Base-by-base conservation (phyloP, 2,888 invertebrate species). In the Tinea semifulvella region DNA sequence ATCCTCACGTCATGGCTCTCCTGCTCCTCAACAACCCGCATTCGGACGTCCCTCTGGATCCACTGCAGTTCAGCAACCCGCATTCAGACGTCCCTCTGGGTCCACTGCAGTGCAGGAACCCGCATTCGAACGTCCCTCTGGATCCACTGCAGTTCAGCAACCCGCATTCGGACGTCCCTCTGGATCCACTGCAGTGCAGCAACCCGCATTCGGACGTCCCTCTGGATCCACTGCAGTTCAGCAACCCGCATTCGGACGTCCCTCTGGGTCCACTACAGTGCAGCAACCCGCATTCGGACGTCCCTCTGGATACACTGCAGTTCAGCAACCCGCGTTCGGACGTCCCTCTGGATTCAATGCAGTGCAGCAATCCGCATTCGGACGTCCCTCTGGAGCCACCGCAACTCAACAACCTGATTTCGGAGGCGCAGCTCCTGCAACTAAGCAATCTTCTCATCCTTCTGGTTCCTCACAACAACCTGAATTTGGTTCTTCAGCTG, bases 121-220 rank as follows among this genome's bases (percentile, higher is more conserved):
- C 18, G 51, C 58, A 7, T 60, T 56, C 45, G 53, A 52, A 13
- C 14, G 27, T 27, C 42, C 26, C 5, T 17, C 26, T 27, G 2
- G 8, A 16, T 27, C 26, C 8, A 5, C 38, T 16, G 38, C 14
- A 10, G 16, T 17, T 5, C 13, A 38, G 17, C 22, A 42, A 13
- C 17, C 8, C 16, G 27, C 27, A 7, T 31, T 27, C 11, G 27
- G 27, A 3, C 27, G 27, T 27, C 27, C 10, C 5, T 22, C 22
- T 7, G 22, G 22, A 8, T 8, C 22, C 22, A 22, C 6, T 8
- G 6, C 5, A 22, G 6, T 5, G 19, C 19, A 11, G n/a, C 5
- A 39, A 7, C 19, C 6, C 19, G 6, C 7, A 17, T 14, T 10
- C 3, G 8, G 8, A 14, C 36, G 18, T 38, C 17, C 18, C 5